Evolutionary conservation across 2,113 vertebrate species (phyloP).

Genomic region (Perca fluviatilis): DNA sequence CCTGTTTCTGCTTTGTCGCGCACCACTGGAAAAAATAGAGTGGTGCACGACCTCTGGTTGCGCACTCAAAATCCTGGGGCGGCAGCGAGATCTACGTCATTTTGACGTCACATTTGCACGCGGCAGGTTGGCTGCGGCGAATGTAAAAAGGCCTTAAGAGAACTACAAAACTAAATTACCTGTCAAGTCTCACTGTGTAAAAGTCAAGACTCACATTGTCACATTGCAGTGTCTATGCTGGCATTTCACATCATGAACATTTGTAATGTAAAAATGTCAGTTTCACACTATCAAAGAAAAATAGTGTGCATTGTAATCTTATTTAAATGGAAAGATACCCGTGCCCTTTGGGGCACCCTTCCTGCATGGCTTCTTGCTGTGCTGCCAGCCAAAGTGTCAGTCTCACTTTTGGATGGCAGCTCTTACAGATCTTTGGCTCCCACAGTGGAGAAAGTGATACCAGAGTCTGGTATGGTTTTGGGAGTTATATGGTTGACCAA

Average conservation of each 20-base stretch:
- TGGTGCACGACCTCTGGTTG: too few species aligned
- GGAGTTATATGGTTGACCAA: neutral
- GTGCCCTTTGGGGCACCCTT: neutral
- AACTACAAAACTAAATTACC: neutral
- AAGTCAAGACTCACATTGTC: neutral
- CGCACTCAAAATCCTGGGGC: too few species aligned
- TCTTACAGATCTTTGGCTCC: slow-evolving; percentile 10
- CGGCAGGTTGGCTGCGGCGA: too few species aligned
- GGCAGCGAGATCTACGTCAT: too few species aligned
- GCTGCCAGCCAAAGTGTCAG: slow-evolving; percentile 8
- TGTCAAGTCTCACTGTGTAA: neutral
- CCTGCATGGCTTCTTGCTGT: neutral
- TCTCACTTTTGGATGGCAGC: slow-evolving; percentile 17
- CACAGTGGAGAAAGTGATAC: slow-evolving; percentile 2
- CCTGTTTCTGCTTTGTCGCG: too few species aligned
- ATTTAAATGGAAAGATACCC: neutral
- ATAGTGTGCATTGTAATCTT: neutral
- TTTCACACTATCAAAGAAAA: neutral
- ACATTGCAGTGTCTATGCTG: neutral
- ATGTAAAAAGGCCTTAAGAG: too few species aligned
- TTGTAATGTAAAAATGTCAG: neutral
- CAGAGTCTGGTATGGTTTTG: neutral
- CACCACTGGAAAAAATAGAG: too few species aligned
- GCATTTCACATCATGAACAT: neutral
- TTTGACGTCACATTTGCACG: too few species aligned